Percentiles rank a stretch among this genome's conserved stretches.
phyloP scores from a whole-genome alignment of 2,113 vertebrate species.

The Anhinga anhinga region DNA sequence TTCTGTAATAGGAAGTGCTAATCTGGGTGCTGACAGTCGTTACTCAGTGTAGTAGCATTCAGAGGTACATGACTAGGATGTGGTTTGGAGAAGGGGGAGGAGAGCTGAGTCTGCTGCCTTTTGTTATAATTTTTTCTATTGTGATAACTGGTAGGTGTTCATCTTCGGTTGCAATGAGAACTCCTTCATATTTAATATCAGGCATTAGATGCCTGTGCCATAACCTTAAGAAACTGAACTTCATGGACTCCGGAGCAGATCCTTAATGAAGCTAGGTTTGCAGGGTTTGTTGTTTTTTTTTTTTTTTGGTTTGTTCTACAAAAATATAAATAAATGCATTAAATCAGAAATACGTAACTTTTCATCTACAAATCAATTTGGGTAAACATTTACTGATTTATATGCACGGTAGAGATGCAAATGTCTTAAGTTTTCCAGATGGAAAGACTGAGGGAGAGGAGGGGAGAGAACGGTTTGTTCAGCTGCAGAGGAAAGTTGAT shows the following conservation, averaged over 20 bases:
- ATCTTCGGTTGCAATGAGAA: neutral
- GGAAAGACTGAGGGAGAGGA: conserved; percentile 34
- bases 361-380: neutral
- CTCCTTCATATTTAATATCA: neutral
- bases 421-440: conserved; percentile 28
- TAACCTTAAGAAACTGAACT: neutral
- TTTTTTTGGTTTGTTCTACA: neutral
- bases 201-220: neutral
- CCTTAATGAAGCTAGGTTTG: neutral
- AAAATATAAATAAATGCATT: neutral
- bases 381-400: neutral
- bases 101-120: neutral
- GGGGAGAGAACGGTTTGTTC: neutral
- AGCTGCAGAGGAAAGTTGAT: conserved; percentile 20
- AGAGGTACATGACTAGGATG: neutral
- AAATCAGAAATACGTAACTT: neutral
- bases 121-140: neutral
- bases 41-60: neutral
- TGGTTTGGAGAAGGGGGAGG: neutral
- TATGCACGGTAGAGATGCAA: conserved; percentile 5
- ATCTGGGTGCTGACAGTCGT: neutral
- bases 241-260: neutral
- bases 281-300: neutral
- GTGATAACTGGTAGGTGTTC: neutral
- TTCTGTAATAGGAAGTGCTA: fast-evolving